Conservation (phyloP, 2,113 vertebrate genomes). For the Polyodon spathula region DNA sequence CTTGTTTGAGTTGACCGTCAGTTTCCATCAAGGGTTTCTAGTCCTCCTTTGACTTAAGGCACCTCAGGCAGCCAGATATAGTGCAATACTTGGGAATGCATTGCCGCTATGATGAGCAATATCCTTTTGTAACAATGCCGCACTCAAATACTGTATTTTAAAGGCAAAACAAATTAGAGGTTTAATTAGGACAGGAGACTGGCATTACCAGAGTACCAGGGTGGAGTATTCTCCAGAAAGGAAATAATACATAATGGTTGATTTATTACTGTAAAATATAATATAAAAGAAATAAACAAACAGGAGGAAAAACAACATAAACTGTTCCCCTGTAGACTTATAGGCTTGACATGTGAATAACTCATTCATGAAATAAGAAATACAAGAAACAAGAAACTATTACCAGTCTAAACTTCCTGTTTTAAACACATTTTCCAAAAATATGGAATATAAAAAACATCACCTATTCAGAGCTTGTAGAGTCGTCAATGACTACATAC, state of each 20-base stretch:
- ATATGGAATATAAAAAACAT: too few species aligned
- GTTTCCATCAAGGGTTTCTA: too few species aligned
- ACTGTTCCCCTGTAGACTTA: too few species aligned
- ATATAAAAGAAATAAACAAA: neutral
- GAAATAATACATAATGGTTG: constrained; percentile 44
- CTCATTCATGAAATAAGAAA: neutral
- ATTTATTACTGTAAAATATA: neutral
- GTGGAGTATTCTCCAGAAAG: constrained; percentile 13
- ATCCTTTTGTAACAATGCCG: constrained; percentile 43
- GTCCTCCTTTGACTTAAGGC: neutral
- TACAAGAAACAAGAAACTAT: neutral
- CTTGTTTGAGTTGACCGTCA: too few species aligned
- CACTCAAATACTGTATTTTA: constrained; percentile 39
- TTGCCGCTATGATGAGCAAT: constrained; percentile 48
- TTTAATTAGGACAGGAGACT: constrained; percentile 35
- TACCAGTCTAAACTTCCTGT: too few species aligned
- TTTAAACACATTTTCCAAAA: too few species aligned
- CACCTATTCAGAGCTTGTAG: too few species aligned
- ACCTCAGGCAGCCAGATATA: constrained; percentile 32
- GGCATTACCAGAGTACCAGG: constrained; percentile 35
- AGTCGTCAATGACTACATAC: too few species aligned
- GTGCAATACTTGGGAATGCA: constrained; percentile 50
- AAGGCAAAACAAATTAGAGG: constrained; percentile 24
- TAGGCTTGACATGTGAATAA: too few species aligned
- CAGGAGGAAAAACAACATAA: neutral